These are phyloP conservation scores for Ladona fulva DNA, from an alignment of 1,140 invertebrate species.

Conservation along the genomic window DNA sequence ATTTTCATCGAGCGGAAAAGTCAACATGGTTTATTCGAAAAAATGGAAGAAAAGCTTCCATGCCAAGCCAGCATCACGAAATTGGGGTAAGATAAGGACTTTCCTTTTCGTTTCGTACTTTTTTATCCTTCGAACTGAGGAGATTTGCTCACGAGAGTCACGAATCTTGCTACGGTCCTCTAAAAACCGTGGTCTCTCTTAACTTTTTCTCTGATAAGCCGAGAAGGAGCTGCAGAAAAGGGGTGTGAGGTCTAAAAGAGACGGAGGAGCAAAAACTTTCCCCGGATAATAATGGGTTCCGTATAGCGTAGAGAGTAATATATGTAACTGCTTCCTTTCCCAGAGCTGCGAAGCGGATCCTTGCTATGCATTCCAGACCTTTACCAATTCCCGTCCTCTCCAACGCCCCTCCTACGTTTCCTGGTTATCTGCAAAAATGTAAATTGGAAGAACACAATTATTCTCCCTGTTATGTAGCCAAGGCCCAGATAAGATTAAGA, in stretches of 20 bases:
- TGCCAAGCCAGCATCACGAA: background rate
- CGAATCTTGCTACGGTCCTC: background rate
- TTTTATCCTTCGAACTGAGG: background rate
- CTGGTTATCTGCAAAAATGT: background rate
- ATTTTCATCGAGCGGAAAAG: conserved; percentile 9
- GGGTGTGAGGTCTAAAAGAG: background rate
- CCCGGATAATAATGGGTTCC: no score
- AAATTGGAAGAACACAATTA: conserved; percentile 10
- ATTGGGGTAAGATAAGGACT: background rate
- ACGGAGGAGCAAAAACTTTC: background rate
- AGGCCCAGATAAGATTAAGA: background rate
- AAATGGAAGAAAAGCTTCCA: background rate
- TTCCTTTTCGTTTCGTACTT: background rate
- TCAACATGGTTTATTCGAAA: background rate
- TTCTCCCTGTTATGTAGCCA: background rate
- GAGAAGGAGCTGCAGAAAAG: background rate
- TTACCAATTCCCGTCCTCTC: no score
- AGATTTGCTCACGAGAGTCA: background rate
- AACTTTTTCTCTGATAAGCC: background rate
- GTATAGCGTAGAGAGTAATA: no score
- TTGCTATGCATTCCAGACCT: background rate
- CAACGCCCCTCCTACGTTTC: background rate
- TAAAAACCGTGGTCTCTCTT: background rate
- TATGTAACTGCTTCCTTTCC: no score
- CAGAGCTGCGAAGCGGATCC: no score